Evolutionary conservation across 2,797 vertebrate genomes (phyloP).

Genomic region (Heliangelus exortis): DNA sequence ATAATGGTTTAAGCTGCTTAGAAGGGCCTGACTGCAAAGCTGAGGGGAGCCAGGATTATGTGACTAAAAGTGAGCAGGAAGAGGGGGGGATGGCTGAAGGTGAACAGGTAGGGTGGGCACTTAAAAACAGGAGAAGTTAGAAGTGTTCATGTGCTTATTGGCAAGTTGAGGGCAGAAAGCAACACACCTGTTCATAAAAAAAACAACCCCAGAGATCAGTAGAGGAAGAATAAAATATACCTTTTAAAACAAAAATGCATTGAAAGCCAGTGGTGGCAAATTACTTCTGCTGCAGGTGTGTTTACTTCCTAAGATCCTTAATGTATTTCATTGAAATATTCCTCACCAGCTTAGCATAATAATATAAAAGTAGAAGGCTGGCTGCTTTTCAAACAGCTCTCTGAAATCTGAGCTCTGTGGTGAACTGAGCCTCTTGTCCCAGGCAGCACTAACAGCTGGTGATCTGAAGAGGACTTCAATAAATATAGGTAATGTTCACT

Average conservation of each 20-base stretch:
- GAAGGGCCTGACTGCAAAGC: conserved; percentile 30
- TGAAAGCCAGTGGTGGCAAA: background rate
- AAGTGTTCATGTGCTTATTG: background rate
- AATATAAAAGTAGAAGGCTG: background rate
- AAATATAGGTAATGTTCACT: background rate
- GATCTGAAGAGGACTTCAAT: background rate
- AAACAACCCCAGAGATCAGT: background rate
- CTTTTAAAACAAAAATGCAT: background rate
- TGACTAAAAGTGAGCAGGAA: conserved; percentile 43
- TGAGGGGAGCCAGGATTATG: conserved; percentile 12
- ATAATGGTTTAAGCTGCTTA: conserved; percentile 47
- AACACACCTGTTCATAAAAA: background rate
- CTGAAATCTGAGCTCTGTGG: background rate
- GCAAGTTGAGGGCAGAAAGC: background rate
- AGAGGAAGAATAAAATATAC: background rate
- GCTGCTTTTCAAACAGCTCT: background rate
- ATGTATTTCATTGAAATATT: background rate
- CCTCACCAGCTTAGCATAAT: background rate
- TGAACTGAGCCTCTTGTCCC: background rate
- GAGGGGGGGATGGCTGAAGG: background rate
- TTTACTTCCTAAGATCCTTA: background rate
- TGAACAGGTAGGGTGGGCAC: conserved; percentile 8
- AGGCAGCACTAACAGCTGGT: background rate
- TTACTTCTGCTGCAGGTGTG: background rate
- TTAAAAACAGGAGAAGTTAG: background rate